Conservation (phyloP, 2,113 vertebrate genomes). For the Caretta caretta region DNA sequence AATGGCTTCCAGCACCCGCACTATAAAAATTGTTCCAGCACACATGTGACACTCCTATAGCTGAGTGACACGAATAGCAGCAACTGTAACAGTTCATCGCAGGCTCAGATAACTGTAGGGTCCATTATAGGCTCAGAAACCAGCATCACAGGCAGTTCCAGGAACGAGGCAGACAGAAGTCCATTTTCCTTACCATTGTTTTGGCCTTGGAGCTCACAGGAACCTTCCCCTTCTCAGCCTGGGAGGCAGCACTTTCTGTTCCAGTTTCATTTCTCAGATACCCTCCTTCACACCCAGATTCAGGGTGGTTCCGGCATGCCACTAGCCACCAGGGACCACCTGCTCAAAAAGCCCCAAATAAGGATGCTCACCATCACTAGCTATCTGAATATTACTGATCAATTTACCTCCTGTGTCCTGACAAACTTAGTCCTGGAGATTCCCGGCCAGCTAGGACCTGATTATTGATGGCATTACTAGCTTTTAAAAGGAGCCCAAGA, state of each 20-base stretch:
- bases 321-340: slow-evolving; percentile 36
- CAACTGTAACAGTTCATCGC: background rate
- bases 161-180: background rate
- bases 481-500: slow-evolving; percentile 35
- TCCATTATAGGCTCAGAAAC: background rate
- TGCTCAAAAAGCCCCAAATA: slow-evolving; percentile 12
- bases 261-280: background rate
- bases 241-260: too few relatives aligned
- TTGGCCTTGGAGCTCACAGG: background rate
- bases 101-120: background rate
- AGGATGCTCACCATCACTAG: background rate
- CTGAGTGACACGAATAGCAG: background rate
- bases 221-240: background rate
- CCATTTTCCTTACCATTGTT: background rate
- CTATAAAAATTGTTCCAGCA: too few relatives aligned
- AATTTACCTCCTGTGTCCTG: slow-evolving; percentile 33
- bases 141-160: background rate
- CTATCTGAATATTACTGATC: slow-evolving; percentile 32
- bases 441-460: slow-evolving; percentile 11
- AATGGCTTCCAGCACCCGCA: too few relatives aligned
- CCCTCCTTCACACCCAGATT: background rate
- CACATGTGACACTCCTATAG: background rate
- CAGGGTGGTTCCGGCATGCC: slow-evolving; percentile 42
- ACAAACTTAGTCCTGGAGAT: background rate
- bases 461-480: slow-evolving; percentile 22